These are phyloP conservation scores for Vespertilio murinus DNA, from an alignment of 2,797 vertebrate species.

Conservation along the genomic window DNA sequence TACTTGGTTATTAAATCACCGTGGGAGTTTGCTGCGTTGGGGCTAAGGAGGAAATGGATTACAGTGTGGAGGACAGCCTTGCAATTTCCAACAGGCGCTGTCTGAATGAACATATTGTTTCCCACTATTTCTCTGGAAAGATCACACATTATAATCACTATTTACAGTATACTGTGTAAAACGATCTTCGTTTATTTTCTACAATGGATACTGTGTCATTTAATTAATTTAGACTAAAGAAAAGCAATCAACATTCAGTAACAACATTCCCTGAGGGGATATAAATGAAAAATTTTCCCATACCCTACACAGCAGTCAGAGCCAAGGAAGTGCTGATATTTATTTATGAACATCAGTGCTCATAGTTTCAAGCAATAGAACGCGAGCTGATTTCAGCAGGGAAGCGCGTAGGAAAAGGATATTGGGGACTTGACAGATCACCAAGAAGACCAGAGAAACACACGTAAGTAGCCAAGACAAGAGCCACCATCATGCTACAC, in stretches of 20 bases:
- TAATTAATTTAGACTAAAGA: conserved; percentile 85
- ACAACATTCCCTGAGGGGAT: conserved; percentile 80
- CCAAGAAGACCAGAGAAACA: background rate
- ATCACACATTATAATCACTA: conserved; percentile 74
- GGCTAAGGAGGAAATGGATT: conserved; percentile 40
- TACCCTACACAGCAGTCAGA: conserved; percentile 60
- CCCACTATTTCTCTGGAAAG: conserved; percentile 77
- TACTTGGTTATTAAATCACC: conserved; percentile 40
- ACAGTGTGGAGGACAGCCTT: background rate
- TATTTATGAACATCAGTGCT: conserved; percentile 71
- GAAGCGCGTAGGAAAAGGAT: background rate
- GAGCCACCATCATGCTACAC: background rate
- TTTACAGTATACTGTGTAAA: conserved; percentile 66
- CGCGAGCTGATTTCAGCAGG: conserved; percentile 12
- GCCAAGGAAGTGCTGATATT: conserved; percentile 64
- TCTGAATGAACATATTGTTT: conserved; percentile 74
- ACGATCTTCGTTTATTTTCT: conserved; percentile 78
- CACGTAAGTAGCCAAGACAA: background rate
- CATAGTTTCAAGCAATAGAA: background rate
- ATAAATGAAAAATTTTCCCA: conserved; percentile 69
- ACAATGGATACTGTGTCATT: conserved; percentile 81
- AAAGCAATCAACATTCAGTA: conserved; percentile 79
- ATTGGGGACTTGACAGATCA: background rate
- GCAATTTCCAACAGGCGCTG: conserved; percentile 50
- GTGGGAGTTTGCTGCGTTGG: background rate